These are phyloP conservation scores for Lates calcarifer DNA, from an alignment of 2,113 vertebrate genomes.

Conservation along the genomic window DNA sequence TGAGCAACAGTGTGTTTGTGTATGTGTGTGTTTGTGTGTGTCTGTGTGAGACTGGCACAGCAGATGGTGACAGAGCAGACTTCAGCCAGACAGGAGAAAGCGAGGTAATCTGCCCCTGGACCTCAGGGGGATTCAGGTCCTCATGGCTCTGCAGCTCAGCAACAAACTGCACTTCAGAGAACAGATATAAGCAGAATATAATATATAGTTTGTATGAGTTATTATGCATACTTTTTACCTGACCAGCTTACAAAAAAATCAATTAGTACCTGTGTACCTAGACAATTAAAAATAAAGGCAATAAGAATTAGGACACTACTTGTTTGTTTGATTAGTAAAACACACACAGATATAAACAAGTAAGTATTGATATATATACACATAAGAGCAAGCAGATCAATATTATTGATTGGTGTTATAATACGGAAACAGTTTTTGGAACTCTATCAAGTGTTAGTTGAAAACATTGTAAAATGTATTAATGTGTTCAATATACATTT, in stretches of 20 bases:
- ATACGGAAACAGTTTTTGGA: not conserved
- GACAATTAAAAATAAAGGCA: not conserved
- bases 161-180: slow-evolving; percentile 21
- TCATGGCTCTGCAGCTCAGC: slow-evolving; percentile 3
- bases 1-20: slow-evolving; percentile 23
- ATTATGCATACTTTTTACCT: not conserved
- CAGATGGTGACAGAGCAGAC: slow-evolving; percentile 65
- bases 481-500: too few species aligned
- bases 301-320: not conserved
- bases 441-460: not conserved
- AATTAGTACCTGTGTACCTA: not conserved
- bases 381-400: not conserved
- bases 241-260: not conserved
- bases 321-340: not conserved
- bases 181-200: not conserved
- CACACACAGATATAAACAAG: not conserved
- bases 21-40: not conserved
- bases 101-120: slow-evolving; percentile 45
- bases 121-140: slow-evolving; percentile 37
- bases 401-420: not conserved
- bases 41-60: slow-evolving; percentile 20
- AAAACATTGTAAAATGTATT: too few species aligned
- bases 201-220: not conserved
- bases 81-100: slow-evolving; percentile 49
- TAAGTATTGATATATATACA: not conserved